A percentile compares a stretch with the other conserved stretches of the same genome.
Evolutionary conservation across 2,113 vertebrate genomes (phyloP).

Genomic region (Copsychus sechellarum): DNA sequence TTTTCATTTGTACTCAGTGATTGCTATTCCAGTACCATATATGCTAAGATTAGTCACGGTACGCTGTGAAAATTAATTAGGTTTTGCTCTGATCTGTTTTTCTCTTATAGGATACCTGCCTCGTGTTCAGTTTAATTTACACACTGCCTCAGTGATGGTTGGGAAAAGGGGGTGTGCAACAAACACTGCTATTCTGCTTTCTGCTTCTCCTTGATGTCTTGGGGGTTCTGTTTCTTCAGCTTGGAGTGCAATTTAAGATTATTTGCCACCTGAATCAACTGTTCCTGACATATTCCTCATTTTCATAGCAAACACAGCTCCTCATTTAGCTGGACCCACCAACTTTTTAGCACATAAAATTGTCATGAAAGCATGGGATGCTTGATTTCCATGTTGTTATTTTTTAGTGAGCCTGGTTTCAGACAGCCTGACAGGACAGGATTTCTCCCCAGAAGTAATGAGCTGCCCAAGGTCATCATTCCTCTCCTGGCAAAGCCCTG

Average conservation of each 20-base stretch:
- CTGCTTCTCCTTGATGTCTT: background rate
- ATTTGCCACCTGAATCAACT: background rate
- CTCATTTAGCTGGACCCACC: background rate
- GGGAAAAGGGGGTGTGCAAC: background rate
- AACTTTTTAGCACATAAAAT: background rate
- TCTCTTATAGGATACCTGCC: slow-evolving; percentile 11
- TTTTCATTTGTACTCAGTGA: slow-evolving; percentile 19
- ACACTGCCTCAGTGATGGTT: background rate
- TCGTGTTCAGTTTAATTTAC: background rate
- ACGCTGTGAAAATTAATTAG: slow-evolving; percentile 55
- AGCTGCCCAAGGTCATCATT: background rate
- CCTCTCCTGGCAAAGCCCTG: background rate
- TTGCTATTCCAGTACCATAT: slow-evolving; percentile 58
- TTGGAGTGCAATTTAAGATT: background rate
- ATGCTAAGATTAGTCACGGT: slow-evolving; percentile 61
- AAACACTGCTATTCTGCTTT: background rate
- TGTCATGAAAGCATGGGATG: background rate
- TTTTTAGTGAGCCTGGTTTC: background rate
- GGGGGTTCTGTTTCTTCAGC: background rate
- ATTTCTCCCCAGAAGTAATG: background rate
- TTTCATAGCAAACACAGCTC: background rate
- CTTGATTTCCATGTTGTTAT: background rate
- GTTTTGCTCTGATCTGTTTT: slow-evolving; percentile 51
- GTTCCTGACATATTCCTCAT: background rate
- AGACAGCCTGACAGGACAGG: background rate